Base-by-base conservation (phyloP, 2,113 vertebrate species). In the Oreochromis tanganicae region DNA sequence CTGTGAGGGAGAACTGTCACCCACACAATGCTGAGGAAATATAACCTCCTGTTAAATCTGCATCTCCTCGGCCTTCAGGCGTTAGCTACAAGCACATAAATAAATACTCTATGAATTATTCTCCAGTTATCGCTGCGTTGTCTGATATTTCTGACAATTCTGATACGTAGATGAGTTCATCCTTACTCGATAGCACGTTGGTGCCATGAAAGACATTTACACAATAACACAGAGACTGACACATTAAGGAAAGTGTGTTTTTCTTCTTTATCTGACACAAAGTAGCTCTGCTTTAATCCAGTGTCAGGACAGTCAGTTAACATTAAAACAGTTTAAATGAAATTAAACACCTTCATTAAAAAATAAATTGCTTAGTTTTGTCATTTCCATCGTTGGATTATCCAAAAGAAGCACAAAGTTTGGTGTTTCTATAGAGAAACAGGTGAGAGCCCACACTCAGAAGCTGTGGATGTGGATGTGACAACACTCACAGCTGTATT, bases 91-190 rank as follows among this genome's bases (percentile, higher is more conserved):
- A 48, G 71, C 24, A 5, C 5, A 19, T 10, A 19, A 19, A 0
- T 48, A 29, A 6, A 29, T 75, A 2, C 7, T 14, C 13, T 46
- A 13, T 46, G 14, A 41, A 46, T 46, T 0, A 27, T 73, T 27
- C 66, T 24, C 16, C 13, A 71, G 21, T 73, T 17, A 11, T 17
- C 1, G 21, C 41, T 73, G 38, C 3, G 5, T 24, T 27, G 21
- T 73, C 41, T 73, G 21, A 16, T 10, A 73, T 27, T 73, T 73
- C 14, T 17, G 27, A 17, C 41, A 29, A 7, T 5, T 19, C 32
- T 63, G 27, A 16, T 32, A 63, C 16, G 14, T 4, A 27, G 8
- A 14, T 16, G 38, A 46, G 38, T 3, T 73, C 41, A 7, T 46
- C 21, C n/a, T 71, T 43, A 24, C 27, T 59, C 59, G 32, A 29